A percentile compares a stretch with the other conserved stretches of the same genome.
Evolutionary conservation across 2,888 invertebrate species (phyloP).

Genomic region (Eutolmus rufibarbis): DNA sequence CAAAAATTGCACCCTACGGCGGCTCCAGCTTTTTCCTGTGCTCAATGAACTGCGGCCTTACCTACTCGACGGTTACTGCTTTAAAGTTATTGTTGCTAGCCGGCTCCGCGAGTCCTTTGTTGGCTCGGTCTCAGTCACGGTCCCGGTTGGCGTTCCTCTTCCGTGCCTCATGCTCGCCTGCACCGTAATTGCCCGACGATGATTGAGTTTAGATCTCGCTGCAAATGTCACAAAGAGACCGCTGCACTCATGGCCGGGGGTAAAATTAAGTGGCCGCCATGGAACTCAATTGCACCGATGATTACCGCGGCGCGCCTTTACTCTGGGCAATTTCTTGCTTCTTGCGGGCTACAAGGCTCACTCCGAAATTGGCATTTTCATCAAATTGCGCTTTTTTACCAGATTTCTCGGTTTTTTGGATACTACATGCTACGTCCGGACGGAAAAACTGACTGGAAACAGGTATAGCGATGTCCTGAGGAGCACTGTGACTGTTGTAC

Average conservation of each 20-base stretch:
- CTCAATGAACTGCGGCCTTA: neutral
- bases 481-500: neutral
- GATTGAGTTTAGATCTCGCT: conserved; percentile 30
- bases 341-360: neutral
- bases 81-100: conserved; percentile 33
- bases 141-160: conserved; percentile 1
- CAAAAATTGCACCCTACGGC: conserved; percentile 29
- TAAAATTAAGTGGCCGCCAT: conserved; percentile 36
- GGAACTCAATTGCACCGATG: conserved; percentile 24
- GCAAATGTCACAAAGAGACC: conserved; percentile 37
- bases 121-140: neutral
- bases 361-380: neutral
- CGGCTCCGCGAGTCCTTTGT: neutral
- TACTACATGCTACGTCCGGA: neutral
- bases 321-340: conserved; percentile 10
- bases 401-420: neutral
- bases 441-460: neutral
- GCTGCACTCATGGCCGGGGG: conserved; percentile 31
- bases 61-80: neutral
- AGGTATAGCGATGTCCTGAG: neutral
- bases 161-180: conserved; percentile 19
- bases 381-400: conserved; percentile 17
- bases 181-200: conserved; percentile 35
- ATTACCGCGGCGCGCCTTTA: conserved; percentile 30
- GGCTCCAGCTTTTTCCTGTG: neutral